Conservation (phyloP, 64 coral and sea anemone species). For the Cladopsammia gracilis region DNA sequence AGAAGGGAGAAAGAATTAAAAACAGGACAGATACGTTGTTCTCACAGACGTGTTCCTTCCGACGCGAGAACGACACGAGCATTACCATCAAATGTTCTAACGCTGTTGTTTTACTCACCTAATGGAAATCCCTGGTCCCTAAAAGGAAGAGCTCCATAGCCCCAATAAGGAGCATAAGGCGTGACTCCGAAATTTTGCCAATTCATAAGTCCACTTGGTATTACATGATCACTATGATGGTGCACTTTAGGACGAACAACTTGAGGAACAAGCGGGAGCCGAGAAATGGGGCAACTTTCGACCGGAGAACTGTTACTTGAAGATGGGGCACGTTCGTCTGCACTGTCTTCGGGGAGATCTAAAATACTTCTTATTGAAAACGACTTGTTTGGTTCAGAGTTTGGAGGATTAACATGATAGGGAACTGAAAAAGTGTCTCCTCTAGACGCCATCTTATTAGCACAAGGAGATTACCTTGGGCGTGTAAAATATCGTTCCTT, state of each 20-base stretch:
- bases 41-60: no score
- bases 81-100: no score
- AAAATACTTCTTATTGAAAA: conserved; percentile 26
- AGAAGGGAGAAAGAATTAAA: no score
- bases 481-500: background rate
- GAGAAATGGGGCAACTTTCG: background rate
- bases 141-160: background rate
- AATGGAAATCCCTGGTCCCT: background rate
- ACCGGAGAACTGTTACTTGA: background rate
- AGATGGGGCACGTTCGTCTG: background rate
- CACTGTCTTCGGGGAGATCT: conserved; percentile 4
- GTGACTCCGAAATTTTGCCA: background rate
- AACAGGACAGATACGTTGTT: no score
- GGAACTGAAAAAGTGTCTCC: background rate
- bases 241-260: background rate
- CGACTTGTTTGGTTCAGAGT: background rate
- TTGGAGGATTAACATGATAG: background rate
- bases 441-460: conserved; percentile 27
- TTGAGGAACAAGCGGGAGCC: background rate
- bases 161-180: background rate
- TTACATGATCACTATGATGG: background rate
- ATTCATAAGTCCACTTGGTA: background rate
- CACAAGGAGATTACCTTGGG: conserved; percentile 10
- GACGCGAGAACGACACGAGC: no score
- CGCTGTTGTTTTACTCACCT: background rate